Conservation (phyloP, 30 jellyfish, hydroid and myxozoan genomes). For the Turritopsis dohrnii region DNA sequence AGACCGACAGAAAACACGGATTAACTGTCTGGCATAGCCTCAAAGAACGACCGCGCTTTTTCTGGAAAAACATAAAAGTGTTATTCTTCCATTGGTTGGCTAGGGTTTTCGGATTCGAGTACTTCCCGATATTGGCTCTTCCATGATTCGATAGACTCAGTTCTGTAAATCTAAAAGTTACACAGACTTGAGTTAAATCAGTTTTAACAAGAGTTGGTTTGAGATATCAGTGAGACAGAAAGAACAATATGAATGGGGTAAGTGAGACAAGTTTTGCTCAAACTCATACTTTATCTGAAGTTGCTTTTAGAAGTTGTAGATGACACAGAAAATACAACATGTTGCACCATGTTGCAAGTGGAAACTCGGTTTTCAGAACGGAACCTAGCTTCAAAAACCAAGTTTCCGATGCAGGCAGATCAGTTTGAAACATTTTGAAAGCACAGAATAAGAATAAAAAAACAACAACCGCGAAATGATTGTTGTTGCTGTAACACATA, state of each 20-base stretch:
- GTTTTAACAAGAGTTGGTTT: not conserved
- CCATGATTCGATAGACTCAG: constrained; percentile 17
- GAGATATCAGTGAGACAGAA: not conserved
- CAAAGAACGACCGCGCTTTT: not conserved
- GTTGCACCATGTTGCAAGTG: no score
- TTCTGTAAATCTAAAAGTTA: not conserved
- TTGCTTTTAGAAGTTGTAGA: not conserved
- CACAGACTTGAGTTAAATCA: not conserved
- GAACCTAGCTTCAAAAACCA: no score
- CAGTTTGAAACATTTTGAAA: no score
- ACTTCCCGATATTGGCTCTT: constrained; percentile 7
- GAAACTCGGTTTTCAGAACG: no score
- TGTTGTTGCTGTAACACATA: not conserved
- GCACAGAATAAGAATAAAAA: no score
- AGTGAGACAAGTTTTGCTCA: not conserved
- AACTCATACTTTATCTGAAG: not conserved
- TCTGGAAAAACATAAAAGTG: not conserved
- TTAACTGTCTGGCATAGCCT: no score
- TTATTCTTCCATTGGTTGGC: not conserved
- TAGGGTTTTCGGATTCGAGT: not conserved
- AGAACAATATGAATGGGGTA: not conserved
- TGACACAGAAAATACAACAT: no score
- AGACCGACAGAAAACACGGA: no score
- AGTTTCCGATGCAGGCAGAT: no score
- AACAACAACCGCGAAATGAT: not conserved